These are phyloP conservation scores for Drosophila melanosoma DNA, from an alignment of 2,888 invertebrate species.

Conservation along the genomic window DNA sequence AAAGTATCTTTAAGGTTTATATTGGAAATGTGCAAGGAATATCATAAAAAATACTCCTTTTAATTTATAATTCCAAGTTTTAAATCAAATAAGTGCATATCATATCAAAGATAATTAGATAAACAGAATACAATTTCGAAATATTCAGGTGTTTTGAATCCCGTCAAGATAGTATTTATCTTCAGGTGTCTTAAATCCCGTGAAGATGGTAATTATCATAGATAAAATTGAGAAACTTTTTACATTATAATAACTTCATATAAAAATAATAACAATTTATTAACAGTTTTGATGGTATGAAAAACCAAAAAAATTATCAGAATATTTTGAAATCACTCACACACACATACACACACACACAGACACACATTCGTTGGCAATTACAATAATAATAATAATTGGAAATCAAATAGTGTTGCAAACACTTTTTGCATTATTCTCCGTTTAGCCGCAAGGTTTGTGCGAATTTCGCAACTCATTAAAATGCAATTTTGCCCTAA, in stretches of 20 bases:
- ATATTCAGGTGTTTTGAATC: background rate
- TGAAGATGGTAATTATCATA: background rate
- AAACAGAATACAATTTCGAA: background rate
- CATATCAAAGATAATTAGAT: background rate
- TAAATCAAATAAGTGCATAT: background rate
- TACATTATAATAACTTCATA: background rate
- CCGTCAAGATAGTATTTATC: background rate
- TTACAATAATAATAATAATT: constrained; percentile 41
- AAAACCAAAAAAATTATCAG: background rate
- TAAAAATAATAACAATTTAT: background rate
- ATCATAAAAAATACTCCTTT: too few relatives aligned
- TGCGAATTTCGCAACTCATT: constrained; percentile 43
- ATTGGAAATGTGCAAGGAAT: background rate
- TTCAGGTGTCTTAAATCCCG: background rate
- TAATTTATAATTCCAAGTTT: too few relatives aligned
- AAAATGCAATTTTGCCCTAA: constrained; percentile 28
- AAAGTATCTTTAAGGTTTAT: too few relatives aligned
- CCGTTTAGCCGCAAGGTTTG: constrained; percentile 51
- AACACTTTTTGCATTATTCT: constrained; percentile 46
- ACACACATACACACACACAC: background rate
- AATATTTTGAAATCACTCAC: background rate
- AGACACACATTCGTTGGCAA: constrained; percentile 4
- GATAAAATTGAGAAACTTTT: background rate
- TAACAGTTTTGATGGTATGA: background rate
- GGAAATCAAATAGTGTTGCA: constrained; percentile 34